Base-by-base conservation (phyloP, 2,888 invertebrate species). In the Fissipunctia ypsillon region DNA sequence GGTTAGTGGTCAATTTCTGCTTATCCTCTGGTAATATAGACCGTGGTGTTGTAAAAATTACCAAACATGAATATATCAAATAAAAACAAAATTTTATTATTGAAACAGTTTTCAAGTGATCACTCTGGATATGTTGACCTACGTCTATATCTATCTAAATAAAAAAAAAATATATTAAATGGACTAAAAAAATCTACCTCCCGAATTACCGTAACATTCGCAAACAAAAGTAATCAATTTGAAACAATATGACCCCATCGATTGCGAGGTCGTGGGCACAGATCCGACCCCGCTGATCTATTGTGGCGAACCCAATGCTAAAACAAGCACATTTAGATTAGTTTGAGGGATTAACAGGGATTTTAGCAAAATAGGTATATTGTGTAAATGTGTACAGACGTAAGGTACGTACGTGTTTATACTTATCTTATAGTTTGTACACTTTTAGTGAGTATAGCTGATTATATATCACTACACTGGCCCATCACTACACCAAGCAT, bases 281-380 rank as follows among this genome's bases (percentile, higher is more conserved):
- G 59, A 76, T 54, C 68, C 59, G 57, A 81, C 65, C 81, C 65
- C 65, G 64, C 63, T 84, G 80, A 84, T 80, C 84, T 76, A 84
- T 84, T 80, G 84, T 80, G 81, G 81, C 38, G 63, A 69, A 80
- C 59, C 84, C 54, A 80, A 81, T 71, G 56, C 61, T 79, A 71
- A 83, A 83, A 79, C 81, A 75, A 81, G 69, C 71, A 75, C 80
- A 69, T 75, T 84, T 71, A 75, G 76, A 82, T 84, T 84, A 81
- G 69, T 77, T 78, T 22, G 50, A 72, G 60, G 72, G 72, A 81
- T 84, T 81, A 83, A 66, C 70, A 69, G 70, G 68, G 70, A 69
- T 80, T 54, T 80, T 69, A 45, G 61, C 38, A 61, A 69, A 79
- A n/a, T n/a, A n/a, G n/a, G 63, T 76, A 67, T 52, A 69, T 63